Conservation (phyloP, 2,797 vertebrate species). For the Macroramphosus scolopax region DNA sequence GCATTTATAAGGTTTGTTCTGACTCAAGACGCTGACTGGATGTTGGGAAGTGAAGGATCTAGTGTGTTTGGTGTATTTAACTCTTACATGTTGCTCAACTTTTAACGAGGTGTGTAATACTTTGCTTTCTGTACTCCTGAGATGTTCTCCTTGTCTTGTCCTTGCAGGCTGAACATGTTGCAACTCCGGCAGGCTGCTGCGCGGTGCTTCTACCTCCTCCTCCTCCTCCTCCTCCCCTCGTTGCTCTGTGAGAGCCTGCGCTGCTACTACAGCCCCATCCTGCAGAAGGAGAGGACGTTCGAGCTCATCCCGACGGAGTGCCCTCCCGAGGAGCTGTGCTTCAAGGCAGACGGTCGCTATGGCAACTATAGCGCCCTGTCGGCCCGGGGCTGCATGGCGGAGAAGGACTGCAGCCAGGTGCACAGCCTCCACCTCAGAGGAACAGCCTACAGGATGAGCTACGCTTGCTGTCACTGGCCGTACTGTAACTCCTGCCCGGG, state of each 20-base stretch:
- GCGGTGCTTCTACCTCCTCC: conserved; percentile 44
- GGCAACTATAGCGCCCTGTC: conserved; percentile 58
- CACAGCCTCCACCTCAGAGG: conserved; percentile 37
- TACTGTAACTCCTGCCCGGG: conserved; percentile 65
- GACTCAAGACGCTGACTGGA: no score
- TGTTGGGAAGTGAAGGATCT: no score
- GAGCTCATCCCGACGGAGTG: conserved; percentile 54
- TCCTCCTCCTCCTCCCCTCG: conserved; percentile 39
- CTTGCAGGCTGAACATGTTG: conserved; percentile 30
- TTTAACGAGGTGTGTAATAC: no score
- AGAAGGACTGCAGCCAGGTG: conserved; percentile 40
- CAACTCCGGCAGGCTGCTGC: conserved; percentile 17
- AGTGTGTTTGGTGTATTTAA: no score
- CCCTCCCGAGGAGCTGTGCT: conserved; percentile 60
- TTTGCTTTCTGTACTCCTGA: no score
- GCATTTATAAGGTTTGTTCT: no score
- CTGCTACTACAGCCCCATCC: conserved; percentile 69
- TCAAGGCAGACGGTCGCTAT: conserved; percentile 52
- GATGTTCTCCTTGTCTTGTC: neutral
- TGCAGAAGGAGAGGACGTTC: conserved; percentile 3
- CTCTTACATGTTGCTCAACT: no score
- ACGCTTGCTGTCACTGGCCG: conserved; percentile 60
- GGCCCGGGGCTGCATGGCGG: conserved; percentile 58
- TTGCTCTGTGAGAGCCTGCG: conserved; percentile 58
- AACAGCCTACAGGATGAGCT: conserved; percentile 50